A percentile compares a stretch with the other conserved stretches of the same genome.
These are phyloP conservation scores for Peribatodes rhomboidaria DNA, from an alignment of 2,888 invertebrate genomes.

Conservation along the genomic window DNA sequence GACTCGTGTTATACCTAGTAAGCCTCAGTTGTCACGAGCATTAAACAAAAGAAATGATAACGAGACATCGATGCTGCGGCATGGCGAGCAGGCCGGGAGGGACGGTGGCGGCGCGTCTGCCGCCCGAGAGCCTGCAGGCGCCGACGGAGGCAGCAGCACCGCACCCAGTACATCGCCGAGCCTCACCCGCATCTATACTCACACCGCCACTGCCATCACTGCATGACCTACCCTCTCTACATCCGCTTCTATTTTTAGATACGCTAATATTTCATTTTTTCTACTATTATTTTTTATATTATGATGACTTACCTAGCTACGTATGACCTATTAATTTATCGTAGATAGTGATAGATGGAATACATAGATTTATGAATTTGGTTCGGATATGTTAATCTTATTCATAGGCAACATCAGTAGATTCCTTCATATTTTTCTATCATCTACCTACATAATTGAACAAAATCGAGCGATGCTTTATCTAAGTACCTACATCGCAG, in stretches of 20 bases:
- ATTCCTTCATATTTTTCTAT: conserved; percentile 79
- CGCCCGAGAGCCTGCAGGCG: conserved; percentile 53
- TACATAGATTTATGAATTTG: conserved; percentile 20
- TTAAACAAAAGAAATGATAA: conserved; percentile 82
- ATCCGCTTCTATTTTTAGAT: conserved; percentile 22
- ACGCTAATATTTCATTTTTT: conserved; percentile 5
- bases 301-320: not conserved
- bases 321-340: conserved; percentile 9
- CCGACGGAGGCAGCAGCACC: conserved; percentile 47
- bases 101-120: conserved; percentile 74
- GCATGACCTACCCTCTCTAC: conserved; percentile 35
- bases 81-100: conserved; percentile 82
- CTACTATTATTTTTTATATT: conserved; percentile 4
- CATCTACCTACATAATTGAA: conserved; percentile 58
- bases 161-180: conserved; percentile 50
- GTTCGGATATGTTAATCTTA: conserved; percentile 50
- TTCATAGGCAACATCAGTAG: conserved; percentile 57
- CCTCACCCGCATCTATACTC: conserved; percentile 64
- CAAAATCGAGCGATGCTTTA: conserved; percentile 53
- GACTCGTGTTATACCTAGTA: conserved; percentile 80
- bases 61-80: conserved; percentile 80
- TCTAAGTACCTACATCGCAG: conserved; percentile 15
- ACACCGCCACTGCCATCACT: conserved; percentile 52
- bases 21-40: conserved; percentile 87
- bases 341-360: conserved; percentile 11